Evolutionary conservation across 2,888 invertebrate genomes (phyloP).

Genomic region (Dexiosoma caninum): DNA sequence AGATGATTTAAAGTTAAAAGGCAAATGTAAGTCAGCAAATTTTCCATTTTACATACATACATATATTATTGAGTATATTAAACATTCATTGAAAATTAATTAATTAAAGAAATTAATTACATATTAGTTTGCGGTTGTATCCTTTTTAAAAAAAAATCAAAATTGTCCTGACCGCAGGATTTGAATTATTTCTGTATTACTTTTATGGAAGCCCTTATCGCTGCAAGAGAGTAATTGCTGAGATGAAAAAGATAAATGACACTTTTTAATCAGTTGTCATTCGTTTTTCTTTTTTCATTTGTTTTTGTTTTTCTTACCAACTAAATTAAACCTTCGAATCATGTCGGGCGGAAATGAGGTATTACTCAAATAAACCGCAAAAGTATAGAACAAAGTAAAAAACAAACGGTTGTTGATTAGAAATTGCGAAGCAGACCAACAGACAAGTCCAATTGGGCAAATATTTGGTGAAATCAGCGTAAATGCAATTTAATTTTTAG

Average conservation of each 20-base stretch:
- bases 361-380: neutral
- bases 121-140: too few relatives aligned
- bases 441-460: too few relatives aligned
- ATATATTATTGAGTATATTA: too few relatives aligned
- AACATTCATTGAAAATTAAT: too few relatives aligned
- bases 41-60: neutral
- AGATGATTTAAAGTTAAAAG: neutral
- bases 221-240: conserved; percentile 3
- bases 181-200: neutral
- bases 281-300: too few relatives aligned
- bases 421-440: neutral
- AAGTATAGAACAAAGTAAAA: neutral
- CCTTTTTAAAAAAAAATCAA: neutral
- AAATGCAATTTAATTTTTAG: too few relatives aligned
- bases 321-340: conserved; percentile 30
- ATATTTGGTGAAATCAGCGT: too few relatives aligned
- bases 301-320: neutral
- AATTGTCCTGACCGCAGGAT: neutral
- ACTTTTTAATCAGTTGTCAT: conserved; percentile 37
- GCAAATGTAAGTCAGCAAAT: too few relatives aligned
- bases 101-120: too few relatives aligned
- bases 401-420: neutral
- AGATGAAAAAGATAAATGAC: neutral
- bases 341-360: conserved; percentile 8
- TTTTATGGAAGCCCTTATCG: neutral